These are phyloP conservation scores for Hyla sarda DNA, from an alignment of 2,113 vertebrate species.

Conservation along the genomic window DNA sequence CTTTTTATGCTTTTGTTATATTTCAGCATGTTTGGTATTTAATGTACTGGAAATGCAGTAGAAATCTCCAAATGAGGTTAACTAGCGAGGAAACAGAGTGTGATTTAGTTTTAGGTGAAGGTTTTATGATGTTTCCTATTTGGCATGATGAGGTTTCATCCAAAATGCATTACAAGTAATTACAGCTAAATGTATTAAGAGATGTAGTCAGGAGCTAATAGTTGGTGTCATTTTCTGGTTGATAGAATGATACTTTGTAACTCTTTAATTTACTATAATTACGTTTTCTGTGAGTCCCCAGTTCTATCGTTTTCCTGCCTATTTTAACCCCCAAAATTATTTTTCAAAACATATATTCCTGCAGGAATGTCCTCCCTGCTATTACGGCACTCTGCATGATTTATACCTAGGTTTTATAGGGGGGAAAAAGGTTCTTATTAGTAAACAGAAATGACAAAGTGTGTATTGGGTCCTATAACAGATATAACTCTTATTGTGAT, in stretches of 20 bases:
- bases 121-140: not conserved
- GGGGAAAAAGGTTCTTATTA: no score
- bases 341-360: not conserved
- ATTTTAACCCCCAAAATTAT: not conserved
- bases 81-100: not conserved
- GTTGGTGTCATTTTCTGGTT: not conserved
- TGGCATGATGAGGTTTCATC: not conserved
- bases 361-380: not conserved
- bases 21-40: not conserved
- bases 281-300: not conserved
- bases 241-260: slow-evolving; percentile 1
- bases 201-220: not conserved
- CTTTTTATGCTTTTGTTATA: not conserved
- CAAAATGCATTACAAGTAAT: slow-evolving; percentile 3
- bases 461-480: no score
- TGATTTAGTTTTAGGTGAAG: not conserved
- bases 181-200: not conserved
- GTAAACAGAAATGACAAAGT: no score
- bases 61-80: not conserved
- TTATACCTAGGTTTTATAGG: no score
- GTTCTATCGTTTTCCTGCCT: not conserved
- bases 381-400: no score
- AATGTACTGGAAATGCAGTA: not conserved
- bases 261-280: not conserved
- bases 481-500: no score